Percentiles rank a stretch among this genome's conserved stretches.
These are phyloP conservation scores for Saccostrea glomerata DNA, from an alignment of 1,140 invertebrate species.

Conservation along the genomic window DNA sequence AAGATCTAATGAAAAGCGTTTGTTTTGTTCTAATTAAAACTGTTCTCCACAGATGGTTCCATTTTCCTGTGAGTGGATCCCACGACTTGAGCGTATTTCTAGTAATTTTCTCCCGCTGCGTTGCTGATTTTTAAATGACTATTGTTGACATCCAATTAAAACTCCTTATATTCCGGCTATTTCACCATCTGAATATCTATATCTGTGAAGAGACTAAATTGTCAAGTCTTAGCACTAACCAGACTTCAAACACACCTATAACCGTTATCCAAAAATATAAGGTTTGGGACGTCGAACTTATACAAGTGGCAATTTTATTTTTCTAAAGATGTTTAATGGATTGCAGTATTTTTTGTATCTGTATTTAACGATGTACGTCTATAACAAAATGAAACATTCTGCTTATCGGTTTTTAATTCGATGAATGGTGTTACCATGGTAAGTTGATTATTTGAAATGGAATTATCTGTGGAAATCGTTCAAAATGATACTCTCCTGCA, in stretches of 20 bases:
- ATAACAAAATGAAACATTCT: too few relatives aligned
- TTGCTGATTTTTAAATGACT: background rate
- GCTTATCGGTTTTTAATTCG: too few relatives aligned
- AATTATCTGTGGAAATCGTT: too few relatives aligned
- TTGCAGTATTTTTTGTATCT: background rate
- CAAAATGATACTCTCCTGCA: too few relatives aligned
- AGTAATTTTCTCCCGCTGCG: background rate
- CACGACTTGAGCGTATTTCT: background rate
- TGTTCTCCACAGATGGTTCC: background rate
- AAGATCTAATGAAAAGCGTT: constrained; percentile 9
- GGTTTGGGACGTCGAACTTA: background rate
- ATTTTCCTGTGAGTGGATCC: constrained; percentile 4
- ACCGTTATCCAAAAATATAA: background rate
- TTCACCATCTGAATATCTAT: background rate
- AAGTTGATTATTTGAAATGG: too few relatives aligned
- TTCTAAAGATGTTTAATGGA: background rate
- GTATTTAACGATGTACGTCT: too few relatives aligned
- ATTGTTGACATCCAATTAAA: constrained; percentile 18
- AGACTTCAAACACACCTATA: background rate
- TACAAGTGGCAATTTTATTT: background rate
- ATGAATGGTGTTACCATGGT: too few relatives aligned
- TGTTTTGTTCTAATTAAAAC: constrained; percentile 18
- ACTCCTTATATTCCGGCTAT: background rate
- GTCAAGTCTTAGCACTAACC: background rate
- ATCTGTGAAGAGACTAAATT: background rate